These are phyloP conservation scores for Troides oblongomaculatus DNA, from an alignment of 2,888 invertebrate genomes.

Conservation along the genomic window DNA sequence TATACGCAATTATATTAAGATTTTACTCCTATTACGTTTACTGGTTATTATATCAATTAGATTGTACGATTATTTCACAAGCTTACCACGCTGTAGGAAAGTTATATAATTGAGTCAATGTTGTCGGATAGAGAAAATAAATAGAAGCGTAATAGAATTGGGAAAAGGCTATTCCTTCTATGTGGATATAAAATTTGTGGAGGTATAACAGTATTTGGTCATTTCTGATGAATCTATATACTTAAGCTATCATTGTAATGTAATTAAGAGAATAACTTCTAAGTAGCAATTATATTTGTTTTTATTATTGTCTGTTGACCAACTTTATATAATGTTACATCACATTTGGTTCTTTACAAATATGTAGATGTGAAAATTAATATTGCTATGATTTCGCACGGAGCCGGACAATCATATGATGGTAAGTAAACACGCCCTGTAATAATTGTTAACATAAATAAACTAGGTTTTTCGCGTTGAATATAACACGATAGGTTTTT, in stretches of 20 bases:
- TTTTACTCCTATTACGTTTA: constrained; percentile 4
- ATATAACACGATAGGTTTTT: no score
- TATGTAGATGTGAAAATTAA: no score
- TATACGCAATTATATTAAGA: not conserved
- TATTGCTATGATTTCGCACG: no score
- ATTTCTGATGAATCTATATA: not conserved
- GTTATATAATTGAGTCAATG: constrained; percentile 26
- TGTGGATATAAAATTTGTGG: constrained; percentile 3
- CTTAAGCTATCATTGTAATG: not conserved
- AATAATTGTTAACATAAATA: no score
- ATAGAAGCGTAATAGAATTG: constrained; percentile 19
- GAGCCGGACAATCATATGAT: no score
- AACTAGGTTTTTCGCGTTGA: no score
- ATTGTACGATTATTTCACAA: constrained; percentile 16
- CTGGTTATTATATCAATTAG: constrained; percentile 16
- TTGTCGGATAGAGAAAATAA: constrained; percentile 22
- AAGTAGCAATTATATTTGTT: not conserved
- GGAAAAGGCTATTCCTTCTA: constrained; percentile 11
- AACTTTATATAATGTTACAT: no score
- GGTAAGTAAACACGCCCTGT: no score
- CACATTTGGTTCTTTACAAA: no score
- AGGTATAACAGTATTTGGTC: not conserved
- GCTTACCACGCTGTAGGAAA: constrained; percentile 15
- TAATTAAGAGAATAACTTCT: not conserved
- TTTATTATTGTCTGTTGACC: no score